phyloP scores from a whole-genome alignment of 2,113 vertebrate genomes.

The Pelobates fuscus region DNA sequence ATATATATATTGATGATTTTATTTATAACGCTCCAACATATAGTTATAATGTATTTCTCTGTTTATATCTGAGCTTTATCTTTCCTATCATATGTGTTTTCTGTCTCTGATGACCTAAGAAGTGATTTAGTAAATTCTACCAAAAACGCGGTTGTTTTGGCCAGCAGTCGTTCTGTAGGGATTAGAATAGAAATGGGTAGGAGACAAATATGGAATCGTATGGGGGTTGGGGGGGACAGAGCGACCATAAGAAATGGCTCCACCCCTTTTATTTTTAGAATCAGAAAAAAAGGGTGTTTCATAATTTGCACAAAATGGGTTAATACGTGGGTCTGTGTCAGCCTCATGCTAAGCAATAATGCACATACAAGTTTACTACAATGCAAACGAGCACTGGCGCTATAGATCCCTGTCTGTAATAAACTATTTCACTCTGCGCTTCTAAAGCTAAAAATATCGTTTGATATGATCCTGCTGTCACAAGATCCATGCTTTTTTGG shows the following conservation, averaged over 20 bases:
- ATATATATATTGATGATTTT: too few species aligned
- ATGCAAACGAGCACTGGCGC: background rate
- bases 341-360: constrained; percentile 9
- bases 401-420: too few species aligned
- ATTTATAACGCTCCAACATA: too few species aligned
- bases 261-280: constrained; percentile 47
- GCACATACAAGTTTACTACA: background rate
- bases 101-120: too few species aligned
- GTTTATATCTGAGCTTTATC: too few species aligned
- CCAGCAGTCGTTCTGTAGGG: background rate
- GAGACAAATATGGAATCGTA: constrained; percentile 22
- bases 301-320: constrained; percentile 39
- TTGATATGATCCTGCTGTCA: too few species aligned
- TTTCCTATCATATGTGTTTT: too few species aligned
- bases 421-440: too few species aligned
- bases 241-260: background rate
- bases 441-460: too few species aligned
- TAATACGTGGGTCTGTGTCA: constrained; percentile 22
- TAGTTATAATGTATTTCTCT: too few species aligned
- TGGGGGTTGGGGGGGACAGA: background rate
- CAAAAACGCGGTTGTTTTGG: background rate
- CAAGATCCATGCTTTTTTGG: too few species aligned
- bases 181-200: background rate
- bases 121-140: background rate
- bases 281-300: constrained; percentile 32